Conservation (phyloP, 2,888 invertebrate species). For the Limenitis camilla region DNA sequence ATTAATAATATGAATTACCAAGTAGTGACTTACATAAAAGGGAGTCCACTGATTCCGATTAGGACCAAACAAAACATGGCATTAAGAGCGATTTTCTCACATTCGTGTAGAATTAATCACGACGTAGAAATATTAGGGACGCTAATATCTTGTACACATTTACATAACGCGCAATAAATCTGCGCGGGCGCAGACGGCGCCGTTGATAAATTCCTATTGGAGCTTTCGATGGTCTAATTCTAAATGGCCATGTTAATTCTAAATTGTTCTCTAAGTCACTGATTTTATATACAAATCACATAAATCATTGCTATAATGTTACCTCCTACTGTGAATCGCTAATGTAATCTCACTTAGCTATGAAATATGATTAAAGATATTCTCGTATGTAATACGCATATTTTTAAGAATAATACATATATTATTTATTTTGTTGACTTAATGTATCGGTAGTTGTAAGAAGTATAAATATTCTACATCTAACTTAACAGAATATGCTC, state of each 20-base stretch:
- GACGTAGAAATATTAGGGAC: slow-evolving; percentile 70
- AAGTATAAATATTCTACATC: too few relatives aligned
- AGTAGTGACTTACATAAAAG: slow-evolving; percentile 12
- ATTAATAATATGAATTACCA: slow-evolving; percentile 6
- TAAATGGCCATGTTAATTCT: slow-evolving; percentile 33
- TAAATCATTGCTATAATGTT: too few relatives aligned
- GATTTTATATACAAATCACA: too few relatives aligned
- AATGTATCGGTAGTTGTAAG: too few relatives aligned
- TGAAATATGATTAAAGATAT: too few relatives aligned
- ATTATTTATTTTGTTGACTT: too few relatives aligned
- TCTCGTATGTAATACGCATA: too few relatives aligned
- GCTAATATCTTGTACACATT: slow-evolving; percentile 69
- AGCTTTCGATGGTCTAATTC: slow-evolving; percentile 56
- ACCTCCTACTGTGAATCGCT: too few relatives aligned
- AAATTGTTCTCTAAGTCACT: slow-evolving; percentile 14
- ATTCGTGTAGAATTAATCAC: slow-evolving; percentile 44
- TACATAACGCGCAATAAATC: slow-evolving; percentile 71
- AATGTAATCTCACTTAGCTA: too few relatives aligned
- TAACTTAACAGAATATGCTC: too few relatives aligned
- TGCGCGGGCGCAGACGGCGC: slow-evolving; percentile 51
- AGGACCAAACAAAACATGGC: slow-evolving; percentile 13
- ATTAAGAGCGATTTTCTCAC: slow-evolving; percentile 21
- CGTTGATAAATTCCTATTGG: slow-evolving; percentile 62
- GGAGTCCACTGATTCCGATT: slow-evolving; percentile 16
- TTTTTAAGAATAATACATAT: too few relatives aligned